phyloP scores from a whole-genome alignment of 2,888 invertebrate species.

The Falcaria lacertinaria region DNA sequence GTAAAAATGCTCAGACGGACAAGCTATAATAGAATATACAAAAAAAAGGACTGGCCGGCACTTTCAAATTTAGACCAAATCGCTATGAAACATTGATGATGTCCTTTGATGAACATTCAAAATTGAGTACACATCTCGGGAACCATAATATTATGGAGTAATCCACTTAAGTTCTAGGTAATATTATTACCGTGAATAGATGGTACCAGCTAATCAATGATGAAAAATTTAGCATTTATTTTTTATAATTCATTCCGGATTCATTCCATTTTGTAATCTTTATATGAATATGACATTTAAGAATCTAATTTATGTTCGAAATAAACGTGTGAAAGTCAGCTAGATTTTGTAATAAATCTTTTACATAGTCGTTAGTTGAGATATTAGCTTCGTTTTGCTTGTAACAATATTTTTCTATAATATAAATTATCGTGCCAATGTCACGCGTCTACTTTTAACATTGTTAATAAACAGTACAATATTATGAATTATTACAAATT shows the following conservation, averaged over 20 bases:
- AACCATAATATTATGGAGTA: no score
- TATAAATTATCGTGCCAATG: slow-evolving; percentile 39
- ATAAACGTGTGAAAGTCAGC: slow-evolving; percentile 27
- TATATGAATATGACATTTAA: slow-evolving; percentile 13
- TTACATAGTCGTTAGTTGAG: slow-evolving; percentile 5
- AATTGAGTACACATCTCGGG: no score
- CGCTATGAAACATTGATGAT: no score
- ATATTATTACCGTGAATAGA: background rate
- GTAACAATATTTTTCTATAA: slow-evolving; percentile 9
- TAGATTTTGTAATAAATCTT: slow-evolving; percentile 24
- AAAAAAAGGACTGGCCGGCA: no score
- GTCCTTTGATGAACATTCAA: no score
- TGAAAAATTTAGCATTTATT: background rate
- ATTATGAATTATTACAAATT: slow-evolving; percentile 42
- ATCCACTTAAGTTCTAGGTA: no score
- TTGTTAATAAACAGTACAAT: slow-evolving; percentile 41
- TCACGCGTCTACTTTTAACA: slow-evolving; percentile 18
- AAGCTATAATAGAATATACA: no score
- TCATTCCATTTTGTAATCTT: slow-evolving; percentile 46
- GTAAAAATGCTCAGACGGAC: no score
- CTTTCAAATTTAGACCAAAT: no score
- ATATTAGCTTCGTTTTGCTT: slow-evolving; percentile 2
- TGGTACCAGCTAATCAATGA: background rate
- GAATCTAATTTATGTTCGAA: slow-evolving; percentile 21
- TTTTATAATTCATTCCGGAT: slow-evolving; percentile 40